Percentiles rank a stretch among this genome's conserved stretches.
These are phyloP conservation scores for Arbacia lixula DNA, from an alignment of 53 echinoderm and acorn worm genomes.

Conservation along the genomic window DNA sequence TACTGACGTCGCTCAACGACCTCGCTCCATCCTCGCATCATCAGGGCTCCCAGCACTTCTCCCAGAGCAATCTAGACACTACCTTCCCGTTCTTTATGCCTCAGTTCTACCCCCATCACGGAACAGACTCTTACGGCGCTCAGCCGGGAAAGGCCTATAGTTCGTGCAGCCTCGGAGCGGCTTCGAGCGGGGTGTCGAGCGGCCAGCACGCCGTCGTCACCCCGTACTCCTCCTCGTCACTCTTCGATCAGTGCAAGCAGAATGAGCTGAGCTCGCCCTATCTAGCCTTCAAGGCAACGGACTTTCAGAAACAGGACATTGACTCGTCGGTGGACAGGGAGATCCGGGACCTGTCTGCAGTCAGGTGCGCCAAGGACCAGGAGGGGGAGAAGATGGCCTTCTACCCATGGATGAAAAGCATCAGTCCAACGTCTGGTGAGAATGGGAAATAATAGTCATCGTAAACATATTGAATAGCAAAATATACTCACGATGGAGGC, in stretches of 20 bases:
- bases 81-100: slow-evolving; percentile 52
- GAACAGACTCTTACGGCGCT: slow-evolving; percentile 17
- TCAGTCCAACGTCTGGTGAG: slow-evolving; percentile 50
- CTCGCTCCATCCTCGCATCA: slow-evolving; percentile 37
- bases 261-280: slow-evolving; percentile 41
- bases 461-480: background rate
- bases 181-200: background rate
- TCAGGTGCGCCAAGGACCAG: slow-evolving; percentile 34
- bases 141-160: slow-evolving; percentile 13
- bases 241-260: slow-evolving; percentile 52
- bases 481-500: no score
- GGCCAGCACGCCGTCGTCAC: slow-evolving; percentile 15
- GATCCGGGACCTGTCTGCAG: slow-evolving; percentile 34
- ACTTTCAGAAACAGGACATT: slow-evolving; percentile 35
- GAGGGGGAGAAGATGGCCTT: slow-evolving; percentile 51
- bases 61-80: slow-evolving; percentile 41
- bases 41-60: slow-evolving; percentile 13
- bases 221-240: slow-evolving; percentile 27
- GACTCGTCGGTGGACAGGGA: slow-evolving; percentile 33
- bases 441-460: no score
- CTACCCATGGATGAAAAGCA: slow-evolving; percentile 56
- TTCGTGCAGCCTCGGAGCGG: slow-evolving; percentile 11
- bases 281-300: slow-evolving; percentile 40
- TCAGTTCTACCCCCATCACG: slow-evolving; percentile 51
- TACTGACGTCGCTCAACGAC: slow-evolving; percentile 36